Conservation (phyloP, 2,888 invertebrate genomes). For the Philopedon plagiatum region DNA sequence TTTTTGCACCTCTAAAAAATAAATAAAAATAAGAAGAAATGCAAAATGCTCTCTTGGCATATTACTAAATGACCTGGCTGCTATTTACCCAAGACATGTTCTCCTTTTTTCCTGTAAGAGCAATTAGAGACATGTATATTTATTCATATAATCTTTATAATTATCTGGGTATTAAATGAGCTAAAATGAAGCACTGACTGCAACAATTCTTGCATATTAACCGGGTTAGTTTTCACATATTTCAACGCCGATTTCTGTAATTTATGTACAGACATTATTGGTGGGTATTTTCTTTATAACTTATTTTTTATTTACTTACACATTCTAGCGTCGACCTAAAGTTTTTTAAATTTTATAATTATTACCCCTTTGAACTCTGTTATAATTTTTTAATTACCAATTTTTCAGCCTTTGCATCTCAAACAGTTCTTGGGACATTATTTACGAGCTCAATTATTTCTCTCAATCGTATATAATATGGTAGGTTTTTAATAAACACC, state of each 20-base stretch:
- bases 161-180: slow-evolving; percentile 33
- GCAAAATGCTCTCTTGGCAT: slow-evolving; percentile 24
- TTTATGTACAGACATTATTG: slow-evolving; percentile 17
- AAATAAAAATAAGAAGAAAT: neutral
- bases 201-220: slow-evolving; percentile 32
- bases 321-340: no score
- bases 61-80: slow-evolving; percentile 40
- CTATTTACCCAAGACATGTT: slow-evolving; percentile 34
- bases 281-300: slow-evolving; percentile 10
- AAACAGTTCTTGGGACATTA: no score
- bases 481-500: neutral
- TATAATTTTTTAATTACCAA: no score
- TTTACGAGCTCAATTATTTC: neutral
- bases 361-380: no score
- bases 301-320: no score
- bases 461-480: neutral
- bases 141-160: slow-evolving; percentile 42
- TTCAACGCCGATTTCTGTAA: slow-evolving; percentile 12
- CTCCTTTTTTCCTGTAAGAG: slow-evolving; percentile 24
- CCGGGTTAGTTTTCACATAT: slow-evolving; percentile 27
- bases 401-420: no score
- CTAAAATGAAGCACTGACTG: slow-evolving; percentile 9
- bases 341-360: no score
- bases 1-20: neutral
- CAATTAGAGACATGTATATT: slow-evolving; percentile 44